Evolutionary conservation across 2,113 vertebrate genomes (phyloP).

Genomic region (Madoqua kirkii): DNA sequence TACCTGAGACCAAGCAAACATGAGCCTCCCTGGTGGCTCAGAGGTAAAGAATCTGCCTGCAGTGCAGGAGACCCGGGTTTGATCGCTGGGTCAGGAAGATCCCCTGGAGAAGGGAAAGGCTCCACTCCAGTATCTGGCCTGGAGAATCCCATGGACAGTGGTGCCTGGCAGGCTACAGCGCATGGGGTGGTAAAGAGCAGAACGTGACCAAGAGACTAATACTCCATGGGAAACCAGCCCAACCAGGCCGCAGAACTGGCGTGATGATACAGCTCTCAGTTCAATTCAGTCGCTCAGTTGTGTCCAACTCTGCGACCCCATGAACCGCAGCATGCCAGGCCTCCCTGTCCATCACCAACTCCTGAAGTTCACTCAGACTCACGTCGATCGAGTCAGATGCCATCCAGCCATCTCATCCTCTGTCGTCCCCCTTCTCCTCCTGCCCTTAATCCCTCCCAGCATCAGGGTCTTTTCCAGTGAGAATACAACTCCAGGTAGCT

Average conservation of each 20-base stretch:
- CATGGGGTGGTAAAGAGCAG: background rate
- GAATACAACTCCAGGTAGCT: background rate
- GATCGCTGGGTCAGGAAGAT: background rate
- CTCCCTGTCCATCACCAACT: too few relatives aligned
- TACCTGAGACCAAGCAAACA: background rate
- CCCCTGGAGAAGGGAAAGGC: background rate
- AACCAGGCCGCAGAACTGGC: background rate
- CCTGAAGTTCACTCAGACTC: fast-evolving
- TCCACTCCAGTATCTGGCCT: background rate
- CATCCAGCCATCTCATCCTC: too few relatives aligned
- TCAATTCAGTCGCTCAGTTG: too few relatives aligned
- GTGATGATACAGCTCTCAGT: background rate
- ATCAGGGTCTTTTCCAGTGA: too few relatives aligned
- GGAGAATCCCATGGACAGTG: background rate
- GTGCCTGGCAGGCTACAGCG: background rate
- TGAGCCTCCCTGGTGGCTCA: background rate
- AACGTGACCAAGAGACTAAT: background rate
- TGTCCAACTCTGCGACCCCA: too few relatives aligned
- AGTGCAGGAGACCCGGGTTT: background rate
- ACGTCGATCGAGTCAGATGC: too few relatives aligned
- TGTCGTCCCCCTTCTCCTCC: too few relatives aligned
- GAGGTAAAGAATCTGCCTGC: background rate
- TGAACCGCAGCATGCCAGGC: too few relatives aligned
- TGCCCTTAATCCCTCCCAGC: too few relatives aligned
- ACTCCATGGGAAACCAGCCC: background rate